Conservation (phyloP, 1,140 invertebrate species). For the Bombus turneri region DNA sequence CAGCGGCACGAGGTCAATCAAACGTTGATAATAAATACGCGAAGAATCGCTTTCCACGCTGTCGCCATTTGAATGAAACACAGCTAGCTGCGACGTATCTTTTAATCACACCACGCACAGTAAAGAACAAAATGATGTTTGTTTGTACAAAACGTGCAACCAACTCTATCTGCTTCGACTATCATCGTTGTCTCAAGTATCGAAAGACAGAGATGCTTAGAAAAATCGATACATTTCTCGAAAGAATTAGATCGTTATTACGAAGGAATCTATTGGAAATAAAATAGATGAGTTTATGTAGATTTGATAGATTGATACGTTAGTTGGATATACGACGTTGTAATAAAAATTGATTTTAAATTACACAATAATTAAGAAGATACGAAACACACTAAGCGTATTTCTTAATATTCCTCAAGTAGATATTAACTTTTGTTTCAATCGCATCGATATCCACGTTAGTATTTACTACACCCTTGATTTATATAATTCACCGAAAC, state of each 20-base stretch:
- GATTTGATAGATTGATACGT: too few species aligned
- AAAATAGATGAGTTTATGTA: background rate
- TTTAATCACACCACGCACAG: background rate
- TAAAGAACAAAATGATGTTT: background rate
- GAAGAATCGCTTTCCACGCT: background rate
- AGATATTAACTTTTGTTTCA: too few species aligned
- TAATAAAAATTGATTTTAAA: too few species aligned
- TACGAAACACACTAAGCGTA: too few species aligned
- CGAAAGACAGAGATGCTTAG: background rate
- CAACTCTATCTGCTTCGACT: background rate
- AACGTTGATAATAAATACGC: constrained; percentile 17
- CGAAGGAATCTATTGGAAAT: too few species aligned
- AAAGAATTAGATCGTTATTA: background rate
- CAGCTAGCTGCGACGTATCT: background rate
- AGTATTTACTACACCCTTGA: too few species aligned
- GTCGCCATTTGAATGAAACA: background rate
- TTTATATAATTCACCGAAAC: too few species aligned
- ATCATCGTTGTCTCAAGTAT: background rate
- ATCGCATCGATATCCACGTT: too few species aligned
- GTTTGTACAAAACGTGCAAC: background rate
- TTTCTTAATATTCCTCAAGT: too few species aligned
- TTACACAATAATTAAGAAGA: too few species aligned
- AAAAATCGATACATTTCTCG: too few species aligned
- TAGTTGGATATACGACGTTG: too few species aligned
- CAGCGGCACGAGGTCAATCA: constrained; percentile 39